Conservation (phyloP, 37 sponge, comb jelly and placozoan genomes). For the Geodia barretti region DNA sequence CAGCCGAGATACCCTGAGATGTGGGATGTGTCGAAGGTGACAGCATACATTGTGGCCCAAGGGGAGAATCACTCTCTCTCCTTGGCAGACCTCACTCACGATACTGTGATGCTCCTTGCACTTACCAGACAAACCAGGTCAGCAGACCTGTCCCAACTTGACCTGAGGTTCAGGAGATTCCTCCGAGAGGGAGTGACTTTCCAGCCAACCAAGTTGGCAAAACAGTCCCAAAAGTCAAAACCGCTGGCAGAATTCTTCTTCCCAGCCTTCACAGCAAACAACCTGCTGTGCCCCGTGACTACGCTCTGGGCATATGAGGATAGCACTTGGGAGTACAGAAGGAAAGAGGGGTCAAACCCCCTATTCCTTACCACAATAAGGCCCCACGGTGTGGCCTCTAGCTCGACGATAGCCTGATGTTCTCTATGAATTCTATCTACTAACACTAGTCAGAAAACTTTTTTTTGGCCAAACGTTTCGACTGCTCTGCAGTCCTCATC, state of each 20-base stretch:
- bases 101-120: conserved; percentile 18
- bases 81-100: conserved; percentile 1
- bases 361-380: conserved; percentile 21
- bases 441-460: too few relatives aligned
- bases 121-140: conserved; percentile 45
- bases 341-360: not conserved
- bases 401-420: too few relatives aligned
- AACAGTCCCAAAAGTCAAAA: conserved; percentile 14
- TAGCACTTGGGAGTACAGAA: not conserved
- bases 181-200: conserved; percentile 41
- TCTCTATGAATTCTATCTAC: too few relatives aligned
- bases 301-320: conserved; percentile 12
- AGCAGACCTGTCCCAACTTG: conserved; percentile 20
- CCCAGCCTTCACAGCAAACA: conserved; percentile 2
- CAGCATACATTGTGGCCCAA: not conserved
- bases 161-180: not conserved
- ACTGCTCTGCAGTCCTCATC: too few relatives aligned
- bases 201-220: conserved; percentile 28
- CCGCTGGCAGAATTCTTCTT: conserved; percentile 37
- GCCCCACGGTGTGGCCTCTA: conserved; percentile 20
- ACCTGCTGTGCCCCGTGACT: conserved; percentile 23
- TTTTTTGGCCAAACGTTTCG: too few relatives aligned
- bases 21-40: conserved; percentile 51
- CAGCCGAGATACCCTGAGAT: conserved; percentile 8
- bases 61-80: conserved; percentile 15